phyloP scores from a whole-genome alignment of 2,888 invertebrate genomes.

The Zaprionus lineosus region DNA sequence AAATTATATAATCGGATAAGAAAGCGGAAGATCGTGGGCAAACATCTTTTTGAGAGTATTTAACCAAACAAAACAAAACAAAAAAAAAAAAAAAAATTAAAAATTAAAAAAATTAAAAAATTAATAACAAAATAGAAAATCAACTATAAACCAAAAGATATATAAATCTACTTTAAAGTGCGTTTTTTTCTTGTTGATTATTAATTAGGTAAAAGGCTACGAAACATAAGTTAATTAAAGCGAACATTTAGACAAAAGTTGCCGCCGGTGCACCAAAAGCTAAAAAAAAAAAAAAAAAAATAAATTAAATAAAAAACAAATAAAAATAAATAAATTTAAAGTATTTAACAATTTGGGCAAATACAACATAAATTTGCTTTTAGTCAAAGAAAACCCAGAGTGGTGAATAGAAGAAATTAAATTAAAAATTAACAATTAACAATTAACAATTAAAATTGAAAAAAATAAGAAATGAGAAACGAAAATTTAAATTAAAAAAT shows the following conservation, averaged over 20 bases:
- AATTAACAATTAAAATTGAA: no score
- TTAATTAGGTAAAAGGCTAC: conserved; percentile 70
- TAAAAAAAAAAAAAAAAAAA: not conserved
- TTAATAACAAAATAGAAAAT: not conserved
- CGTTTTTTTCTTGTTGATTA: conserved; percentile 78
- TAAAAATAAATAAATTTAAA: conserved; percentile 33
- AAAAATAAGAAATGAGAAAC: conserved; percentile 3
- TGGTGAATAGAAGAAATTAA: no score
- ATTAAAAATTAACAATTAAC: no score
- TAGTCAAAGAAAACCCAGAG: conserved; percentile 53
- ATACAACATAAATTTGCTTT: conserved; percentile 55
- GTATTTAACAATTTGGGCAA: conserved; percentile 46
- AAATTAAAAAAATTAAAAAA: conserved; percentile 22
- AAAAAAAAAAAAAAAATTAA: conserved; percentile 1
- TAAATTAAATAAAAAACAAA: conserved; percentile 24
- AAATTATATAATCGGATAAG: conserved; percentile 10
- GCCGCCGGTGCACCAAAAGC: conserved; percentile 22
- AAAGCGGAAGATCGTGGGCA: not conserved
- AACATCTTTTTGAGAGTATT: conserved; percentile 23
- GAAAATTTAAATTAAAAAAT: conserved; percentile 20
- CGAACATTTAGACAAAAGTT: conserved; percentile 41
- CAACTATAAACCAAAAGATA: conserved; percentile 7
- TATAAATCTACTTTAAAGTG: conserved; percentile 31
- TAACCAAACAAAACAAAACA: conserved; percentile 1
- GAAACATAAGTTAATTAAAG: conserved; percentile 53